These are phyloP conservation scores for Panagrolaimus sp. DNA, from an alignment of 1,140 invertebrate species.

Conservation along the genomic window DNA sequence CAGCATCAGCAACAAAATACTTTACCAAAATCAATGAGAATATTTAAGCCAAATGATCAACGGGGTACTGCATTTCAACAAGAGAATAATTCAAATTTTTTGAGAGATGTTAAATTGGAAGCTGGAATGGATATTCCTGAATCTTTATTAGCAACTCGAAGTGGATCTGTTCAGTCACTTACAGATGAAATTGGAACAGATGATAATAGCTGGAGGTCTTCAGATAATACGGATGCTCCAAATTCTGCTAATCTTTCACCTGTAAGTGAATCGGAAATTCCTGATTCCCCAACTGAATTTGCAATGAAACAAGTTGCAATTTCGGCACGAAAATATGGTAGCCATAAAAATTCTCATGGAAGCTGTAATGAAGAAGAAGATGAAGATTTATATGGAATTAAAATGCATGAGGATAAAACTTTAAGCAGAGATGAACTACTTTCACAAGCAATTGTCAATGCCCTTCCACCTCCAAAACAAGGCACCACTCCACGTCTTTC, in stretches of 20 bases:
- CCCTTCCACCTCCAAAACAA: background rate
- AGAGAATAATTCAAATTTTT: background rate
- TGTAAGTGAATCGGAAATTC: background rate
- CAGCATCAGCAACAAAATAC: background rate
- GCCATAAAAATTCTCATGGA: background rate
- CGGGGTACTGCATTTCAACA: background rate
- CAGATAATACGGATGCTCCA: conserved; percentile 17
- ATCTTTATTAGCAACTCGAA: conserved; percentile 12
- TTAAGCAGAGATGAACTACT: background rate
- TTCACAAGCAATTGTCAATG: background rate
- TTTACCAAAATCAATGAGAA: background rate
- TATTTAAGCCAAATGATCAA: background rate
- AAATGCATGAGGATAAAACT: background rate
- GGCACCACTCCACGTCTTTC: background rate
- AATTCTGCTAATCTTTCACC: conserved; percentile 13
- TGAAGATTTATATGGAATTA: background rate
- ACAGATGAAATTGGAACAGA: conserved; percentile 14
- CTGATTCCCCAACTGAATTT: conserved; percentile 19
- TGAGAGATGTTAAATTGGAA: conserved; percentile 13
- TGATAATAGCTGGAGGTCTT: conserved; percentile 17
- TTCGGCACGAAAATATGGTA: too few species aligned
- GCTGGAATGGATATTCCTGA: conserved; percentile 15
- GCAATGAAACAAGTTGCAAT: conserved; percentile 12
- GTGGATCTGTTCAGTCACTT: conserved; percentile 18
- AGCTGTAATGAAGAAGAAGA: background rate